phyloP scores from a whole-genome alignment of 2,113 vertebrate genomes.

The Ochotona princeps region DNA sequence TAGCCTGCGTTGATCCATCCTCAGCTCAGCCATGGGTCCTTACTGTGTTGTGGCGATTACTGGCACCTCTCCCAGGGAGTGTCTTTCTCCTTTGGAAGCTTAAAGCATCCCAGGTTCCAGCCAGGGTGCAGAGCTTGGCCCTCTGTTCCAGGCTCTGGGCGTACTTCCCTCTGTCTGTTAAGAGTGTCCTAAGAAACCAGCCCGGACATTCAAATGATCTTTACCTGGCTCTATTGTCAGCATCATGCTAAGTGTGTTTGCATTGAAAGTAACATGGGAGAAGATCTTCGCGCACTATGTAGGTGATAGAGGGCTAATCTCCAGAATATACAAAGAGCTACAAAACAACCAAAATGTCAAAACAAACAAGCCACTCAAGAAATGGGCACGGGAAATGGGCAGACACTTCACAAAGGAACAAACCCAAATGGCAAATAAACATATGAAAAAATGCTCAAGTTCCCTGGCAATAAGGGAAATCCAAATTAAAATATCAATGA shows the following conservation, averaged over 20 bases:
- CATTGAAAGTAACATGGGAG: slow-evolving; percentile 55
- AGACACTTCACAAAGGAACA: no score
- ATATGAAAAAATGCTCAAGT: no score
- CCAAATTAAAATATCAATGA: no score
- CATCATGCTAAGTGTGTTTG: slow-evolving; percentile 9
- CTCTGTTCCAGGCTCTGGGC: not conserved
- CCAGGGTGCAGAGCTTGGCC: not conserved
- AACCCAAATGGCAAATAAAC: no score
- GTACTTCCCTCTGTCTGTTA: not conserved
- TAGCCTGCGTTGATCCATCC: no score
- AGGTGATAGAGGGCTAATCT: no score
- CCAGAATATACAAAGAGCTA: no score
- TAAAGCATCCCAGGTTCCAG: not conserved
- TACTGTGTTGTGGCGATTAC: not conserved
- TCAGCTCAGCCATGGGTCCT: not conserved
- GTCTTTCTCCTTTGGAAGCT: not conserved
- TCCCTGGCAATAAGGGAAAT: no score
- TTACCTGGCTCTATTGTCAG: not conserved
- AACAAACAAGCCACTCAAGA: no score
- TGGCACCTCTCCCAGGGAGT: not conserved
- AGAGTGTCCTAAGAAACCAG: not conserved
- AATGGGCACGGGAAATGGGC: no score
- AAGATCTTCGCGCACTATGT: no score
- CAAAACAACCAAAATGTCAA: no score
- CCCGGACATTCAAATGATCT: not conserved